phyloP scores from a whole-genome alignment of 2,888 invertebrate species.

The Philonicus albiceps region DNA sequence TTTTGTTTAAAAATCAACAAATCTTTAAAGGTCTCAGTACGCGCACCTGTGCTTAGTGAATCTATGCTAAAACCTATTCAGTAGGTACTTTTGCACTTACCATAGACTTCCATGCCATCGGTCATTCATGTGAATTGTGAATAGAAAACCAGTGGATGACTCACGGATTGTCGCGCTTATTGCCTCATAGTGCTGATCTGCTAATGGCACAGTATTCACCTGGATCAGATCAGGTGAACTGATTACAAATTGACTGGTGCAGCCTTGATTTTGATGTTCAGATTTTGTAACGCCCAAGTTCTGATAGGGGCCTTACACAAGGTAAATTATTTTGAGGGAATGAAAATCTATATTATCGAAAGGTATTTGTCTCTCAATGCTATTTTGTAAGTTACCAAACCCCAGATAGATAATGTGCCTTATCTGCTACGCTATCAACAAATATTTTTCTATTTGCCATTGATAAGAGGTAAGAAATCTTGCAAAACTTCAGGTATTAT shows the following conservation, averaged over 20 bases:
- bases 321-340: neutral
- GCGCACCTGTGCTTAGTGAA: neutral
- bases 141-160: neutral
- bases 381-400: neutral
- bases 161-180: neutral
- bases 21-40: neutral
- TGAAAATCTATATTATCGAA: neutral
- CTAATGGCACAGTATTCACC: neutral
- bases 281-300: neutral
- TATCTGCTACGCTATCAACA: conserved; percentile 9
- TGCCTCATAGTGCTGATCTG: neutral
- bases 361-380: neutral
- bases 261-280: neutral
- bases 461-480: conserved; percentile 4
- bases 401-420: neutral
- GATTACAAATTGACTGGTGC: neutral
- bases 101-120: neutral
- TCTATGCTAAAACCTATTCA: neutral
- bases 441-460: neutral
- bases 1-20: neutral
- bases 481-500: neutral
- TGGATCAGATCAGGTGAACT: neutral
- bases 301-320: conserved; percentile 17
- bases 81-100: neutral
- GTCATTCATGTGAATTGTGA: neutral